Percentiles rank a stretch among this genome's conserved stretches.
phyloP scores from a whole-genome alignment of 1,140 invertebrate genomes.

The Colletes gigas region DNA sequence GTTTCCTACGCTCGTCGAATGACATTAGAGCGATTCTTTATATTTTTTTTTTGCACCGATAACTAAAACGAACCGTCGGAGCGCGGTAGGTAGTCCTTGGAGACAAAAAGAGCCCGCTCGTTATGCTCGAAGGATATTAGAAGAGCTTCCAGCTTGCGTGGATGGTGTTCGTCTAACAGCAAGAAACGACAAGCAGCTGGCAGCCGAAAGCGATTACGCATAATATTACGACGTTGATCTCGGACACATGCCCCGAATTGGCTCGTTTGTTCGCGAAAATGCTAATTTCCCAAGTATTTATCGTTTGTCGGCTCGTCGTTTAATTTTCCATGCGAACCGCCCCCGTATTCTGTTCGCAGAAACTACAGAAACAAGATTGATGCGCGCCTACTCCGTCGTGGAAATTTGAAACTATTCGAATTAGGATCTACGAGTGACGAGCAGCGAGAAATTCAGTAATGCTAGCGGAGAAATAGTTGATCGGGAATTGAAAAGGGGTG shows the following conservation, averaged over 20 bases:
- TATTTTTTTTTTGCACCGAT: too few species aligned
- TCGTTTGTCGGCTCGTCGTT: conserved; percentile 4
- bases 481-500: too few species aligned
- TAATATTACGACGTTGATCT: conserved; percentile 72
- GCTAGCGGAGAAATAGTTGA: too few species aligned
- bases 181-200: conserved; percentile 69
- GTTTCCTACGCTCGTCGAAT: too few species aligned
- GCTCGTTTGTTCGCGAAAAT: conserved; percentile 60
- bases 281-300: conserved; percentile 63
- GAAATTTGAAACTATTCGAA: too few species aligned
- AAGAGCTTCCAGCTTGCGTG: conserved; percentile 2
- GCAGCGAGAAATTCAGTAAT: too few species aligned
- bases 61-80: not conserved
- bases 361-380: too few species aligned
- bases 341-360: too few species aligned
- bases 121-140: not conserved
- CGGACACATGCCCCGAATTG: conserved; percentile 71
- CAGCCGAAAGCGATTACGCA: conserved; percentile 71
- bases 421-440: too few species aligned
- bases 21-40: too few species aligned
- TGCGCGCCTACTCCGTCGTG: too few species aligned
- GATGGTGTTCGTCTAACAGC: conserved; percentile 29
- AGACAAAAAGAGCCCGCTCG: not conserved
- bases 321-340: not conserved
- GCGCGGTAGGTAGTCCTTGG: too few species aligned